phyloP scores from a whole-genome alignment of 2,797 vertebrate genomes.

The Nothura maculosa region DNA sequence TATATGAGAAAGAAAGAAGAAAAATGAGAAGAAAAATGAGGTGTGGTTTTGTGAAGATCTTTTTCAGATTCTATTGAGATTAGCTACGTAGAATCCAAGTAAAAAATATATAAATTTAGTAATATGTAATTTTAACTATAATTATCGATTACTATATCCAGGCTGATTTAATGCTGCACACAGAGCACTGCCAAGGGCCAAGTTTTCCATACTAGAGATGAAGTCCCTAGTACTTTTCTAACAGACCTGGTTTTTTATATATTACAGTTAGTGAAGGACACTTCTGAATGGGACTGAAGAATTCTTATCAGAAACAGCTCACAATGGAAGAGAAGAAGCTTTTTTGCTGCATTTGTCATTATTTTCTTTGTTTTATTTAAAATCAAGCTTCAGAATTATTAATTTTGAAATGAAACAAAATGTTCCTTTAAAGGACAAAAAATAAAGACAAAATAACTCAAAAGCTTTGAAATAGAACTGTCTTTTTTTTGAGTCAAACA shows the following conservation, averaged over 20 bases:
- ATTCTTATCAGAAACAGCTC: constrained; percentile 35
- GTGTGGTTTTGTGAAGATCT: background rate
- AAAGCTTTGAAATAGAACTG: constrained; percentile 58
- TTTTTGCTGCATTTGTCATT: constrained; percentile 41
- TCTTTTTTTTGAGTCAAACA: constrained; percentile 55
- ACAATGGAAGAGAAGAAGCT: background rate
- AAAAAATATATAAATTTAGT: constrained; percentile 16
- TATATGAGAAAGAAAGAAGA: background rate
- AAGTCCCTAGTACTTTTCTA: too few relatives aligned
- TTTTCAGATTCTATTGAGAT: background rate
- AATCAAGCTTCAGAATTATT: constrained; percentile 46
- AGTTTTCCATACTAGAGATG: background rate
- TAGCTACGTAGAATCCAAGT: constrained; percentile 1
- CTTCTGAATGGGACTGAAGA: background rate
- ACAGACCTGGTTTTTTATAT: constrained; percentile 1
- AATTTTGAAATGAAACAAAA: constrained; percentile 45
- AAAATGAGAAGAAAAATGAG: constrained; percentile 5
- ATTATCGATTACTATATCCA: background rate
- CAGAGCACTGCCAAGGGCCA: background rate
- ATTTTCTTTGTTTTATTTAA: constrained; percentile 57
- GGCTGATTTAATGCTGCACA: background rate
- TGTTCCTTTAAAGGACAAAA: background rate
- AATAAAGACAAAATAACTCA: constrained; percentile 47
- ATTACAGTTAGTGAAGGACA: background rate
- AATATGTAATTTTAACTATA: constrained; percentile 6